phyloP scores from a whole-genome alignment of 2,888 invertebrate genomes.

The Pyrgus malvae region DNA sequence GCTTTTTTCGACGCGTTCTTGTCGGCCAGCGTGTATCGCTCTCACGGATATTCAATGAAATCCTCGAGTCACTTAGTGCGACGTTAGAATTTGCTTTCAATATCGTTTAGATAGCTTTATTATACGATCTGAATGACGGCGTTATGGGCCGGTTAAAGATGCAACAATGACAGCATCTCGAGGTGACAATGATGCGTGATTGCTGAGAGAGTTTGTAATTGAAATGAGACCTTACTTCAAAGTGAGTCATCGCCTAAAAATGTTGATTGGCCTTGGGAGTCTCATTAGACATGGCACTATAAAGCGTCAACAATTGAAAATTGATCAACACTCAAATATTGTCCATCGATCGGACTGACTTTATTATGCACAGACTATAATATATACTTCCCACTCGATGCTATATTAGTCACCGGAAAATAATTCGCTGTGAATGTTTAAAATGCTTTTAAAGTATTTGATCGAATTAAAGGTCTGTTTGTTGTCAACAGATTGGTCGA shows the following conservation, averaged over 20 bases:
- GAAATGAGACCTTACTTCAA: slow-evolving; percentile 62
- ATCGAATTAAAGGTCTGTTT: too few species aligned
- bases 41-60: slow-evolving; percentile 76
- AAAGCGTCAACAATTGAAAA: slow-evolving; percentile 29
- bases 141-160: slow-evolving; percentile 62
- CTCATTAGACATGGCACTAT: slow-evolving; percentile 33
- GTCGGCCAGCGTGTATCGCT: slow-evolving; percentile 68
- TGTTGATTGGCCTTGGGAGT: slow-evolving; percentile 63
- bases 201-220: slow-evolving; percentile 72
- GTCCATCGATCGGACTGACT: background rate
- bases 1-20: slow-evolving; percentile 60
- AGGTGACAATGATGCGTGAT: slow-evolving; percentile 78
- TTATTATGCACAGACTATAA: background rate
- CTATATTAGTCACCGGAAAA: background rate
- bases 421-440: background rate
- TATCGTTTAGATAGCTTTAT: slow-evolving; percentile 74
- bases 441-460: background rate
- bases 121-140: slow-evolving; percentile 64
- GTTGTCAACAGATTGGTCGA: too few species aligned
- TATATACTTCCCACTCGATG: background rate
- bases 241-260: slow-evolving; percentile 65
- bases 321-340: slow-evolving; percentile 26
- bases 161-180: slow-evolving; percentile 60
- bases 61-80: slow-evolving; percentile 73
- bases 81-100: slow-evolving; percentile 77